A percentile compares a stretch with the other conserved stretches of the same genome.
These are phyloP conservation scores for Drosophila suzukii DNA, from an alignment of 1,140 invertebrate genomes.

Conservation along the genomic window DNA sequence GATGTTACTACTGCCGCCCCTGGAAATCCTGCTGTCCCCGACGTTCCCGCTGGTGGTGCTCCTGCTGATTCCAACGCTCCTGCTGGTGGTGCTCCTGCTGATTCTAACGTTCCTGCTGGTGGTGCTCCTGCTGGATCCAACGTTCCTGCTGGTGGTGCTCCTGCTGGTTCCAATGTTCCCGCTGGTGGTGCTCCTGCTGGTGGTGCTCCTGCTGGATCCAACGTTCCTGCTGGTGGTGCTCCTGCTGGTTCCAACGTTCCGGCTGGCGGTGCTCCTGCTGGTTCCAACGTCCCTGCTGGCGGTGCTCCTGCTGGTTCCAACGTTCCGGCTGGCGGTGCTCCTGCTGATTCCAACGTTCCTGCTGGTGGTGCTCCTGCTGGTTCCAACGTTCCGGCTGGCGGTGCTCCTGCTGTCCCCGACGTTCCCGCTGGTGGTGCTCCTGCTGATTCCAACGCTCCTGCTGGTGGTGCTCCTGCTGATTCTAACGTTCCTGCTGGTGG, in stretches of 20 bases:
- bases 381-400: background rate
- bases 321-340: background rate
- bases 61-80: background rate
- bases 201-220: no score
- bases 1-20: constrained; percentile 12
- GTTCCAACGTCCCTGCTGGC: background rate
- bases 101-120: background rate
- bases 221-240: no score
- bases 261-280: background rate
- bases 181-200: no score
- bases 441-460: background rate
- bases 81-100: background rate
- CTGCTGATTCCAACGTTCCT: constrained; percentile 15
- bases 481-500: background rate
- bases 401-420: background rate
- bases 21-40: constrained; percentile 4
- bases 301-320: background rate
- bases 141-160: background rate
- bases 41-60: background rate
- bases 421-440: background rate
- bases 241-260: background rate
- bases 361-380: background rate
- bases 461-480: background rate
- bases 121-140: background rate
- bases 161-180: background rate